Base-by-base conservation (phyloP, 2,797 vertebrate species). In the Molothrus ater region DNA sequence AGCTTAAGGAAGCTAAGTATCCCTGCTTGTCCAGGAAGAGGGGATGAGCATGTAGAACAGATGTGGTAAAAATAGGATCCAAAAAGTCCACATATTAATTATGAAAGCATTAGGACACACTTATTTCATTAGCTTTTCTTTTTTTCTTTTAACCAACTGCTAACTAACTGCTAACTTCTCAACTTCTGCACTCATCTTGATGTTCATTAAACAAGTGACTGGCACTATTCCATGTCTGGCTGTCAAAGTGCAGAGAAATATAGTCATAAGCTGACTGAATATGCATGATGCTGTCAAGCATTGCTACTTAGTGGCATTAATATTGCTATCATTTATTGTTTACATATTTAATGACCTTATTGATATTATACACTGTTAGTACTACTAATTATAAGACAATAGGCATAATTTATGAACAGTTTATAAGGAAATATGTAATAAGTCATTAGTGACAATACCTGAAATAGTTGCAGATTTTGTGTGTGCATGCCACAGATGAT, bases 261-360 rank as follows among this genome's bases (percentile, higher is more conserved):
- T 31, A 80, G 69, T 76, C 17, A 5, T 38, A 64, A 53, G 19
- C 64, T 93, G 88, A 83, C 74, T 75, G 85, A 94, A 88, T 75
- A 85, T 82, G 79, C 80, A 54, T 8, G 82, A 91, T 79, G 71
- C 86, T 85, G 80, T 94, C 88, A 95, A 94, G 65, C 73, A 59
- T 72, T 86, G 38, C 74, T 85, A 50, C 45, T 73, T 71, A 31
- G 71, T 90, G 80, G 78, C 95, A 91, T 95, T 95, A 95, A 92
- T 96, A 97, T 78, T 92, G 70, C 60, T 86, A 88, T 96, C 97
- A 97, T 95, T 97, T 96, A 96, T 96, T 97, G 95, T 97, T 97
- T 97, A 96, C 96, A 95, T 97, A 96, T 97, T 96, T 98, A 97
- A 97, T 81, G 75, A 92, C 80, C 70, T 97, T 96, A 96, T 88